A percentile compares a stretch with the other conserved stretches of the same genome.
Conservation (phyloP, 2,797 vertebrate species). For the Trachops cirrhosus region DNA sequence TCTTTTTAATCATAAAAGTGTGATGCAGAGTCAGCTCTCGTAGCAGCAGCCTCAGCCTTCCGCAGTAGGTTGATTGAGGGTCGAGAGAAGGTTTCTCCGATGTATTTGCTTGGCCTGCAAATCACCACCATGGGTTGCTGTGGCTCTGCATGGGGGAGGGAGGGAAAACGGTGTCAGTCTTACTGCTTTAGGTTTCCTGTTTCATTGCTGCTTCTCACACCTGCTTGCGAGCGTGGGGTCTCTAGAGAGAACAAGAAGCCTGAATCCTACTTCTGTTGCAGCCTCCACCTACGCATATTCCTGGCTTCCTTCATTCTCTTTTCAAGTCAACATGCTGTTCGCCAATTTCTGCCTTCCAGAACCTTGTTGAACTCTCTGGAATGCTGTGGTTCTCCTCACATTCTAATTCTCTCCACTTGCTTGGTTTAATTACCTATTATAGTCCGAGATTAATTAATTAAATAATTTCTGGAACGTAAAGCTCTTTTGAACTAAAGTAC, state of each 20-base stretch:
- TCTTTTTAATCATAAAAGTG: neutral
- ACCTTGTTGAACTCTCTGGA: neutral
- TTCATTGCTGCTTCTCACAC: neutral
- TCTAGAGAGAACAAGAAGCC: neutral
- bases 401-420: neutral
- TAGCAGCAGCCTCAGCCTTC: neutral
- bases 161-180: neutral
- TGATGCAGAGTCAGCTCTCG: neutral
- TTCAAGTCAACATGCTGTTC: neutral
- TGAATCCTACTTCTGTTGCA: neutral
- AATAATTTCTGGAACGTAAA: neutral
- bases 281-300: neutral
- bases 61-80: neutral
- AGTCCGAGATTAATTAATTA: neutral
- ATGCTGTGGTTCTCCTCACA: neutral
- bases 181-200: neutral
- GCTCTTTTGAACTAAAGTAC: neutral
- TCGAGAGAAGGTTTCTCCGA: neutral
- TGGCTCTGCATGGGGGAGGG: neutral
- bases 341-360: neutral
- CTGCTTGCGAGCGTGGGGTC: neutral
- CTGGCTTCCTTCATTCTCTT: neutral
- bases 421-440: neutral
- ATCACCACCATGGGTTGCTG: neutral
- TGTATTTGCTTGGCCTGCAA: neutral